Base-by-base conservation (phyloP, 30 jellyfish, hydroid and myxozoan species). In the Turritopsis rubra region DNA sequence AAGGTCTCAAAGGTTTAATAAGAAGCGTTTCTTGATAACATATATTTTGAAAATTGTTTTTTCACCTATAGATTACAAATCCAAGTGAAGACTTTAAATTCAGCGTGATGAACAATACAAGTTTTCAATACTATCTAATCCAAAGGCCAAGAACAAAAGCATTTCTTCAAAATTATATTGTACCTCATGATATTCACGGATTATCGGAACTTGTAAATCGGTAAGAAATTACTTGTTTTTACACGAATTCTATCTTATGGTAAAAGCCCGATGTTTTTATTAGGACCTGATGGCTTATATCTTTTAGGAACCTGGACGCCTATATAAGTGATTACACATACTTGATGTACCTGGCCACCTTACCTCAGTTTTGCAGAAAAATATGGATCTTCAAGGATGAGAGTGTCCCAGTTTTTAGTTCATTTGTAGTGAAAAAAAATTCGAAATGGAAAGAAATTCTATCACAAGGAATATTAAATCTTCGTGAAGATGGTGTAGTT, bases 21-120 rank as follows among this genome's bases (percentile, higher is more conserved):
- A n/a, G n/a, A n/a, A n/a, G n/a, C n/a, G n/a, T n/a, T n/a, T n/a
- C n/a, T n/a, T n/a, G n/a, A n/a, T n/a, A n/a, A n/a, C n/a, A n/a
- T n/a, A n/a, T n/a, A n/a, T n/a, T n/a, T n/a, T n/a, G n/a, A n/a
- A n/a, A n/a, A n/a, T n/a, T n/a, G n/a, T n/a, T 68, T 68, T 19
- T 17, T 68, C 19, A 0, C 28, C 19, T 68, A 9, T 68, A 68
- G 77, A 68, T 68, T n/a, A 19, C 9, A 22, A 68, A 68, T 27
- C 77, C 77, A 68, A 68, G 31, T 9, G 30, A 23, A 8, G 77
- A 68, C 19, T 68, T 68, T 68, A 68, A 68, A 19, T 68, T 68
- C 19, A 27, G 77, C 77, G 77, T 68, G 23, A 68, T 68, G 77
- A 68, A 68, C 77, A 68, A 68, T 68, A 68, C 77, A 68, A 68